Percentiles rank a stretch among this genome's conserved stretches.
These are phyloP conservation scores for Nothoprocta pentlandii DNA, from an alignment of 2,113 vertebrate species.

Conservation along the genomic window DNA sequence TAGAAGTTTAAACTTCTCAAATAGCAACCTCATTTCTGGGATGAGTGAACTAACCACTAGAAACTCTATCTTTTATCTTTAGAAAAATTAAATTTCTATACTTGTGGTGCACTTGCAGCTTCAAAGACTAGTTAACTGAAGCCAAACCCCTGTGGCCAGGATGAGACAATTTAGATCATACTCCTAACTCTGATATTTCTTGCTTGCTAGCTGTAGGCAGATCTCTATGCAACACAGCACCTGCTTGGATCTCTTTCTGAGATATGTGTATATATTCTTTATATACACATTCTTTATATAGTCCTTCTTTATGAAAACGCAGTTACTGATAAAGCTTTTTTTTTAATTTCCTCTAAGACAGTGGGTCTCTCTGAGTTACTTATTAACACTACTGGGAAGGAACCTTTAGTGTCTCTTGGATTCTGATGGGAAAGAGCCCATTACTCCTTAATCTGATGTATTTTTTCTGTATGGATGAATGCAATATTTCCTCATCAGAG, in stretches of 20 bases:
- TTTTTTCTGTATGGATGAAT: background rate
- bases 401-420: background rate
- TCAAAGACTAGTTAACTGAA: background rate
- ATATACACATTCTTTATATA: too few species aligned
- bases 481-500: background rate
- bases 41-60: slow-evolving; percentile 1
- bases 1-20: background rate
- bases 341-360: background rate
- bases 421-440: background rate
- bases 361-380: background rate
- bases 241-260: background rate
- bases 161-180: background rate
- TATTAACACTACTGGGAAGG: background rate
- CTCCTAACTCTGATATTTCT: background rate
- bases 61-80: slow-evolving; percentile 12
- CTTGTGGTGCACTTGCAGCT: background rate
- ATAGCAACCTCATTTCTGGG: background rate
- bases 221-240: background rate
- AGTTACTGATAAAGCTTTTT: background rate
- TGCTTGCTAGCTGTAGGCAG: background rate
- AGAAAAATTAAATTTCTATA: background rate
- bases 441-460: background rate
- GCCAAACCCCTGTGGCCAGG: background rate
- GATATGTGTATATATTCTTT: background rate
- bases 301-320: background rate